These are phyloP conservation scores for Eucidaris tribuloides DNA, from an alignment of 35 echinoderm and acorn worm genomes.

Conservation along the genomic window DNA sequence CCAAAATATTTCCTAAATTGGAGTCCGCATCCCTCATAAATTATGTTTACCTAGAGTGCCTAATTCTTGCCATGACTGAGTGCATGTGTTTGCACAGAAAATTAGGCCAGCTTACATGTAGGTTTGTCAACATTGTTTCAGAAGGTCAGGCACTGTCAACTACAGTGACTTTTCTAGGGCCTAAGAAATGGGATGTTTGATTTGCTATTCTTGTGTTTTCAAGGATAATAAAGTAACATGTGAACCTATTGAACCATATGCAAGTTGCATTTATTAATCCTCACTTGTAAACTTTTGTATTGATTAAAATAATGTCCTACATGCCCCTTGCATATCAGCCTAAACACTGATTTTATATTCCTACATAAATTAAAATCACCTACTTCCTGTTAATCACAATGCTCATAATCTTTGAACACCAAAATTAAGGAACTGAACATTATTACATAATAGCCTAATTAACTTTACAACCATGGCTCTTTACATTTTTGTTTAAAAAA, in stretches of 20 bases:
- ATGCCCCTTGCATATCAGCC: background rate
- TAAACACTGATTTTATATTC: too few species aligned
- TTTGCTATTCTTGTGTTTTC: background rate
- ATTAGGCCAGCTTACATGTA: constrained; percentile 1
- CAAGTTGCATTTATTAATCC: background rate
- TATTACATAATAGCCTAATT: too few species aligned
- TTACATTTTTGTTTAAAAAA: too few species aligned
- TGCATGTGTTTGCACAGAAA: background rate
- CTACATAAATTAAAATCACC: too few species aligned
- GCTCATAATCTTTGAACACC: too few species aligned
- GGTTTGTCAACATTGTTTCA: background rate
- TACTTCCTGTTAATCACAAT: too few species aligned
- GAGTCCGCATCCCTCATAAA: background rate
- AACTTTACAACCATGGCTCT: too few species aligned
- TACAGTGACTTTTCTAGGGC: background rate
- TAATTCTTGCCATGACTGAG: background rate
- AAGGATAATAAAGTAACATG: background rate
- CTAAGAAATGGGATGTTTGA: background rate
- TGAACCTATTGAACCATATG: background rate
- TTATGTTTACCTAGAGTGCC: background rate
- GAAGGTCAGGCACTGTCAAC: background rate
- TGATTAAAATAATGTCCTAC: background rate
- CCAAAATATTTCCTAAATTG: background rate
- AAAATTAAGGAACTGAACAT: too few species aligned
- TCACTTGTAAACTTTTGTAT: background rate